phyloP scores from a whole-genome alignment of 2,113 vertebrate species.

The Leuciscus idus region DNA sequence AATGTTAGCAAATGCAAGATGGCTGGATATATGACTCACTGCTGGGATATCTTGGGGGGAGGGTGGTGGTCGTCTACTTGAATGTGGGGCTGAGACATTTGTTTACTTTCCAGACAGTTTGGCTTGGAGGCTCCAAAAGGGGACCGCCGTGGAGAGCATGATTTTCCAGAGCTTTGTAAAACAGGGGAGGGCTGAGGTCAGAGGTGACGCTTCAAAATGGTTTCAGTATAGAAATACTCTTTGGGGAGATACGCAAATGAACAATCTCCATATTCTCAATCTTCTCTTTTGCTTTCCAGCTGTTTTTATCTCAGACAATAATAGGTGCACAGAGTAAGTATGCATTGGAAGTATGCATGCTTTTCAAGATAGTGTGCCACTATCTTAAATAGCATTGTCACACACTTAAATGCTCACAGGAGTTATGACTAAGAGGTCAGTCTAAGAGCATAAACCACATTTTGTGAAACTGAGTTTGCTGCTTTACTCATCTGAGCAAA shows the following conservation, averaged over 20 bases:
- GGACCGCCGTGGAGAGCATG: conserved; percentile 59
- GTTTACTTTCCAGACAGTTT: conserved; percentile 77
- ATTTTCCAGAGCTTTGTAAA: conserved; percentile 49
- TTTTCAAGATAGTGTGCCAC: conserved; percentile 35
- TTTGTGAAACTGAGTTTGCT: conserved; percentile 30
- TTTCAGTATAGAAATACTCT: neutral
- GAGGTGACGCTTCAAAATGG: conserved; percentile 45
- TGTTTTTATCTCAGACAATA: conserved; percentile 19
- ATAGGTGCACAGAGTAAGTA: conserved; percentile 18
- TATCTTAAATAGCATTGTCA: neutral
- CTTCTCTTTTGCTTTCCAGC: conserved; percentile 1
- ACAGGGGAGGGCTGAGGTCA: conserved; percentile 45
- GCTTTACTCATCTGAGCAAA: neutral
- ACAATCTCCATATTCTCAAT: neutral
- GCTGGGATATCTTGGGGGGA: conserved; percentile 71
- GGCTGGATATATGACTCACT: conserved; percentile 74
- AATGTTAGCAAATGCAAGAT: conserved; percentile 70
- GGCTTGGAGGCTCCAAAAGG: conserved; percentile 68
- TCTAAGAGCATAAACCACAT: conserved; percentile 47
- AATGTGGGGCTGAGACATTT: conserved; percentile 69
- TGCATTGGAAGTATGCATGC: conserved; percentile 39
- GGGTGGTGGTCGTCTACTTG: conserved; percentile 69
- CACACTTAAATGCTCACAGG: conserved; percentile 47
- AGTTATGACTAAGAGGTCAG: conserved; percentile 57
- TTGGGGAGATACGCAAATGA: conserved; percentile 14